Evolutionary conservation across 2,113 vertebrate species (phyloP), one percentile per base, ranked within the genome.

Genomic region (Potamarius usumacintae): DNA sequence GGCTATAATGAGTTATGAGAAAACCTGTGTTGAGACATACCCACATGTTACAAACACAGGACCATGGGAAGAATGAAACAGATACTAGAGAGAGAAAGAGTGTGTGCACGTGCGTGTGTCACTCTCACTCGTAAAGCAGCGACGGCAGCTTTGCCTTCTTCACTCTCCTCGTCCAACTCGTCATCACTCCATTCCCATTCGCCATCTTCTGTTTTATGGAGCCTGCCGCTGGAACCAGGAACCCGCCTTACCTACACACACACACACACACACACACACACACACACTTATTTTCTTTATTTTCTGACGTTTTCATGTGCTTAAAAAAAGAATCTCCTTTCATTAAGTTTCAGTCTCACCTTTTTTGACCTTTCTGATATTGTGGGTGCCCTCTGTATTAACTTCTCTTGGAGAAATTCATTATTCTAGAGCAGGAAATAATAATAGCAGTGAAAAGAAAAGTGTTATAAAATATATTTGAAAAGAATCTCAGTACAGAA

Each of bases 151-250:
- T 94, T 98, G 88, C 98, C 97, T 91, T 99, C 97, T 90, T 98
- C 97, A 0, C 97, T 99, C 91, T 99, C 97, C 92, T 98, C 97
- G 77, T 99, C 98, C 58, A 99, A 93, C 82, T 98, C 97, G 7
- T 99, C 97, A 5, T 99, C 98, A 0, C 98, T 99, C 98, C 98
- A 99, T 83, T 99, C 98, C 98, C 98, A 99, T 89, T 97, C 97
- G 0, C 98, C 98, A 7, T 99, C 98, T 91, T 98, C 97, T 0
- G 98, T 99, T 94, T 99, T 99, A 90, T 99, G 98, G 79, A 99
- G 96, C 74, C 97, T 97, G 22, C 98, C 98, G 0, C 98, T 99
- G 91, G 98, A 99, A 7, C 98, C 98, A 1, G 98, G 98, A 18
- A 99, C 98, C 82, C 98, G 94, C 76, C 97, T 96, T 79, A 99